These are phyloP conservation scores for Hemithea aestivaria DNA, from an alignment of 2,888 invertebrate species.

Conservation along the genomic window DNA sequence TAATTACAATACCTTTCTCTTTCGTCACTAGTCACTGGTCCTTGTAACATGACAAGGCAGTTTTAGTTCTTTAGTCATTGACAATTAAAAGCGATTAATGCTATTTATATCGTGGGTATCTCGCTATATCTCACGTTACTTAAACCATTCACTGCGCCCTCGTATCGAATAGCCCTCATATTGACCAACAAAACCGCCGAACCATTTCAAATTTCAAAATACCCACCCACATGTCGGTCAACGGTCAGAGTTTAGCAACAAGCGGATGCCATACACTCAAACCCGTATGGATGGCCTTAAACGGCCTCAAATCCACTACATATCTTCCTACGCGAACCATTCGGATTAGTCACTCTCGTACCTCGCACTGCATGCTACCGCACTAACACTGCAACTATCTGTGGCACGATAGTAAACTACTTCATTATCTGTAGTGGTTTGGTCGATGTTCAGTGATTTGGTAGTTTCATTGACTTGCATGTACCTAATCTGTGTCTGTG, in stretches of 20 bases:
- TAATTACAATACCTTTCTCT: not conserved
- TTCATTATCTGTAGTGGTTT: slow-evolving; percentile 5
- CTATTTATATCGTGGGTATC: no score
- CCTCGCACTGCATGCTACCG: slow-evolving; percentile 11
- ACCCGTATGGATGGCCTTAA: slow-evolving; percentile 47
- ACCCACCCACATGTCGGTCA: slow-evolving; percentile 18
- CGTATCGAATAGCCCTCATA: slow-evolving; percentile 11
- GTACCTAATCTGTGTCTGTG: slow-evolving; percentile 2
- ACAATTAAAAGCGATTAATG: no score
- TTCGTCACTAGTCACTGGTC: not conserved
- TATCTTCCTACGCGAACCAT: slow-evolving; percentile 43
- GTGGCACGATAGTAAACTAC: slow-evolving; percentile 4
- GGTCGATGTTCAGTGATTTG: no score
- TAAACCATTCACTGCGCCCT: slow-evolving; percentile 3
- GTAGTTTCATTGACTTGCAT: no score
- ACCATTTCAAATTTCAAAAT: slow-evolving; percentile 12
- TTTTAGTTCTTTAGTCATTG: no score
- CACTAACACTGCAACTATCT: slow-evolving; percentile 5
- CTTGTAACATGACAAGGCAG: not conserved
- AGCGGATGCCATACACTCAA: slow-evolving; percentile 27
- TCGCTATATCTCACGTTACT: no score
- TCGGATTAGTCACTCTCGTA: slow-evolving; percentile 47
- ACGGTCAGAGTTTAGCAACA: slow-evolving; percentile 27
- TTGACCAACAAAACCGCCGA: slow-evolving; percentile 11
- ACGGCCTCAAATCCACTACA: slow-evolving; percentile 41